phyloP scores from a whole-genome alignment of 2,113 vertebrate genomes.

The Puffinus mauretanicus region DNA sequence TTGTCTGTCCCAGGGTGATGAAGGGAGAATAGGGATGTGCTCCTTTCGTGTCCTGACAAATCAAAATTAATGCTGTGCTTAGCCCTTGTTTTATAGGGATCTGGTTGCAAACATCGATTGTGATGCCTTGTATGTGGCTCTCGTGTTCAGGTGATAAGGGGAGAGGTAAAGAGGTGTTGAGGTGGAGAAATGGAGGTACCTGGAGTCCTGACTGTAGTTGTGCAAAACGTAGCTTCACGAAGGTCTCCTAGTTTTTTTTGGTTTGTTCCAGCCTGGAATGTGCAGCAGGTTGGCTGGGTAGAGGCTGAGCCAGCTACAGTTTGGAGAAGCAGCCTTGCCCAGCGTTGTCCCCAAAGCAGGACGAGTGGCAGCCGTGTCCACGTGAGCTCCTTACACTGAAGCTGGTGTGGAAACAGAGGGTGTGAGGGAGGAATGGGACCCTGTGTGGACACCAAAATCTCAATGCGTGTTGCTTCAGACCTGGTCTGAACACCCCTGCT shows the following conservation, averaged over 20 bases:
- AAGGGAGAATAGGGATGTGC: neutral
- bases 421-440: neutral
- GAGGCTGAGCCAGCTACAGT: neutral
- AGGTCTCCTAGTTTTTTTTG: neutral
- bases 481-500: neutral
- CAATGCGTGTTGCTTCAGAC: rapidly evolving
- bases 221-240: rapidly evolving
- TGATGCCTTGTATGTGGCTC: neutral
- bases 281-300: neutral
- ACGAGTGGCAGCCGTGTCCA: neutral
- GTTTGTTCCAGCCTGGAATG: neutral
- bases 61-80: neutral
- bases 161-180: neutral
- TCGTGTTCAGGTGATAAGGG: neutral
- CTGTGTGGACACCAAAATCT: neutral
- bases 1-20: neutral
- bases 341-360: neutral
- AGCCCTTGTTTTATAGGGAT: neutral
- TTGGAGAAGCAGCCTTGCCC: neutral
- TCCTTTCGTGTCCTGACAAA: neutral
- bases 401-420: rapidly evolving
- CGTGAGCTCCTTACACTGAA: neutral
- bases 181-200: neutral
- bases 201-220: neutral
- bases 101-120: neutral